phyloP scores from a whole-genome alignment of 2,113 vertebrate genomes.

The Amazona guildingii region DNA sequence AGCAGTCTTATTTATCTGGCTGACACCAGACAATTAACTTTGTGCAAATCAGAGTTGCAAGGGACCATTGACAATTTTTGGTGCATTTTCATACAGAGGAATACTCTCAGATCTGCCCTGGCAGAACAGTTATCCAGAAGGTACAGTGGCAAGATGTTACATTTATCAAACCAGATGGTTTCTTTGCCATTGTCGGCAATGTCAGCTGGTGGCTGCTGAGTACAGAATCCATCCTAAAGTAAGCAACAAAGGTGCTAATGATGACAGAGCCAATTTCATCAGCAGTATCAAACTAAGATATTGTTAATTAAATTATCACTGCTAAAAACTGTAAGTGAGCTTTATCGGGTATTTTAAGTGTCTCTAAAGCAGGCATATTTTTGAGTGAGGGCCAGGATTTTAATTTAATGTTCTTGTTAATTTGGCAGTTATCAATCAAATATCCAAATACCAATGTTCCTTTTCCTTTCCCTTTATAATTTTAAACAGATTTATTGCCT shows the following conservation, averaged over 20 bases:
- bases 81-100: neutral
- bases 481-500: neutral
- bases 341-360: neutral
- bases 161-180: neutral
- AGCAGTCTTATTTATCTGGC: neutral
- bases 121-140: neutral
- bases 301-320: neutral
- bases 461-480: neutral
- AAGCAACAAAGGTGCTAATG: neutral
- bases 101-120: neutral
- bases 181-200: neutral
- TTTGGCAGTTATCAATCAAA: neutral
- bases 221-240: neutral
- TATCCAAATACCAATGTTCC: neutral
- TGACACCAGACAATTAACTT: neutral
- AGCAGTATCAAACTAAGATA: neutral
- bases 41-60: neutral
- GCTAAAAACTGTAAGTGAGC: neutral
- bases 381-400: neutral
- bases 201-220: neutral
- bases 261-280: neutral
- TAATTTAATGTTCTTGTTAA: neutral
- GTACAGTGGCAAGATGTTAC: neutral
- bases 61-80: neutral
- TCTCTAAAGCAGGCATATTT: neutral